These are phyloP conservation scores for Heterodera carotae DNA, from an alignment of 1,140 invertebrate species.

Conservation along the genomic window DNA sequence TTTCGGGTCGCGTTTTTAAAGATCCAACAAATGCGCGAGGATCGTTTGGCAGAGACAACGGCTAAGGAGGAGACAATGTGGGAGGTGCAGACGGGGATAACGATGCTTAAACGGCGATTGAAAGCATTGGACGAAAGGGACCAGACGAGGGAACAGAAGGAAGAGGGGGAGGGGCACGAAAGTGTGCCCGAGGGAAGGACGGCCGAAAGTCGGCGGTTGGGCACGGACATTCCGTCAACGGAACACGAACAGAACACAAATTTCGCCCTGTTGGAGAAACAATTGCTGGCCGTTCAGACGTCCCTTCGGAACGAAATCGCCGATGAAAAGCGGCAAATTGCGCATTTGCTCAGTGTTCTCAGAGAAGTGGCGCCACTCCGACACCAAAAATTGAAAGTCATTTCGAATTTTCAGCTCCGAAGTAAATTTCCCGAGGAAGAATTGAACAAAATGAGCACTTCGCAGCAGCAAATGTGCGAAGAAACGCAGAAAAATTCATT, in stretches of 20 bases:
- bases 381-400: background rate
- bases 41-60: conserved; percentile 27
- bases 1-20: background rate
- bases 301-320: conserved; percentile 45
- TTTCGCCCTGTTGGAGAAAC: conserved; percentile 49
- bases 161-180: conserved; percentile 9
- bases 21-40: conserved; percentile 39
- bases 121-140: conserved; percentile 14
- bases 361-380: conserved; percentile 30
- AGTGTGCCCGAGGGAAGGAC: background rate
- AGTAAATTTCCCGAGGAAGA: conserved; percentile 12
- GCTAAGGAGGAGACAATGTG: conserved; percentile 49
- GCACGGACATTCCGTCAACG: background rate
- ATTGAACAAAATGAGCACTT: conserved; percentile 14
- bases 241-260: conserved; percentile 14
- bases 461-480: conserved; percentile 8
- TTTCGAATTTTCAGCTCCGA: conserved; percentile 25
- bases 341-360: conserved; percentile 30
- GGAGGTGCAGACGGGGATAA: conserved; percentile 51
- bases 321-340: conserved; percentile 50
- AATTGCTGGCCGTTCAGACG: conserved; percentile 49
- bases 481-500: conserved; percentile 11
- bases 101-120: conserved; percentile 40
- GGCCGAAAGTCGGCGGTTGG: too few species aligned
- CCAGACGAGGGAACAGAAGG: background rate